Evolutionary conservation across 1,140 invertebrate species (phyloP), one percentile per base, ranked within the genome.

Genomic region (Notospermus geniculatus): DNA sequence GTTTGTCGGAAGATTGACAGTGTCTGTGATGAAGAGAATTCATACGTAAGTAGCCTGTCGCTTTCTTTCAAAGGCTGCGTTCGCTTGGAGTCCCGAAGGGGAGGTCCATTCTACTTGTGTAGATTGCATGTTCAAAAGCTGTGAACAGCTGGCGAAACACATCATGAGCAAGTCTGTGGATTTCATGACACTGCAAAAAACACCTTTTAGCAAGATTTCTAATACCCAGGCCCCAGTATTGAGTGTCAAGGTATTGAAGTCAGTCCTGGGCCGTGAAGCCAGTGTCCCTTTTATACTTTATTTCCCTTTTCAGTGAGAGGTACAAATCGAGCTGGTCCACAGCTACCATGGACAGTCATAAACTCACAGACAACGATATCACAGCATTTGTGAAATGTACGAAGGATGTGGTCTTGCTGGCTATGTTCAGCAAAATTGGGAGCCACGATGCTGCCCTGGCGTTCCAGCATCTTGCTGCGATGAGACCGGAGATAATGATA

Each of bases 401-500:
- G 57, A 83, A 88, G 54, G 87, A 89, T 27, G 84, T 88, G 15
- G 85, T 88, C 1, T 83, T 90, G 62, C 82, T 85, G 52, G 87
- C 90, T 0, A 89, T 95, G 78, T 95, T 92, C 78, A 88, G 87
- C 53, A 88, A 90, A 72, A 82, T 84, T 57, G 88, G 87, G 7
- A 80, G 84, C 17, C 81, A 84, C 19, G 87, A 90, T 67, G 85
- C 89, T 29, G 87, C 84, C 5, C 78, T 85, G 9, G 88, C 90
- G 0, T 81, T 95, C 5, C 87, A 91, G 66, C 83, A 89, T 76
- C 80, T 97, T 53, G 87, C 91, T 4, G 85, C 86, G 19, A 79
- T 97, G 50, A 83, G 91, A 69, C 93, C 93, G 1, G 88, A 90
- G 64, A 79, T 92, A 17, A 88, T 97, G 7, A 86, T 96, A 41